Evolutionary conservation across 2,113 vertebrate genomes (phyloP).

Genomic region (Cephalopholis sonnerati): DNA sequence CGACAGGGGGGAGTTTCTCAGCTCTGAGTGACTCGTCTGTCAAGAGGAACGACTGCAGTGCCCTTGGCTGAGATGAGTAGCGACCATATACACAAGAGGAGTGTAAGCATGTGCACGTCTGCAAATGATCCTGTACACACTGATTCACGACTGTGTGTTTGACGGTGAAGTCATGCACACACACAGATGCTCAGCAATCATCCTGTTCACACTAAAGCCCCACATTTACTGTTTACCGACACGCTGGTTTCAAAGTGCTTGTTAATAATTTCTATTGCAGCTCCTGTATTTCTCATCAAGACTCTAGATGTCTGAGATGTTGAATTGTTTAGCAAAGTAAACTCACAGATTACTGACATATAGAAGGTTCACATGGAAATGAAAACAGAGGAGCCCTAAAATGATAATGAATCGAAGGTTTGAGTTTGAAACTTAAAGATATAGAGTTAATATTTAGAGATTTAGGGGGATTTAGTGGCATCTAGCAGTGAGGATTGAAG

Average conservation of each 20-base stretch:
- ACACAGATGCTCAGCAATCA: background rate
- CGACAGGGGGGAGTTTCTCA: background rate
- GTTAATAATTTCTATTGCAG: background rate
- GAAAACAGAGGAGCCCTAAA: background rate
- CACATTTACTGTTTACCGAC: background rate
- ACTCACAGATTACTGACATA: background rate
- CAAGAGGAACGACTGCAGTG: constrained; percentile 22
- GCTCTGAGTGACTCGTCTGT: constrained; percentile 41
- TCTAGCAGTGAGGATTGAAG: no score
- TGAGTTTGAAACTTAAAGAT: no score
- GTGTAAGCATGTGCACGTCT: background rate
- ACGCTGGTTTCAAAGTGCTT: background rate
- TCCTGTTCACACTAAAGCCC: background rate
- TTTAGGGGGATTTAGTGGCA: no score
- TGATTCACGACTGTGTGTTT: background rate
- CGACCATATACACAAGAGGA: background rate
- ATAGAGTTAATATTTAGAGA: no score
- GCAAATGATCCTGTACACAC: constrained; percentile 10
- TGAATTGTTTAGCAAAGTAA: background rate
- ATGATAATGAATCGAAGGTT: background rate
- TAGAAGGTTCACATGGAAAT: no score
- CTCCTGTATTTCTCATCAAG: background rate
- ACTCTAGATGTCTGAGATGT: background rate
- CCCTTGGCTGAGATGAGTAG: constrained; percentile 51
- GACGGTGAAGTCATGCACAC: background rate